Conservation (phyloP, 2,797 vertebrate species). For the Chelidonichthys spinosus region DNA sequence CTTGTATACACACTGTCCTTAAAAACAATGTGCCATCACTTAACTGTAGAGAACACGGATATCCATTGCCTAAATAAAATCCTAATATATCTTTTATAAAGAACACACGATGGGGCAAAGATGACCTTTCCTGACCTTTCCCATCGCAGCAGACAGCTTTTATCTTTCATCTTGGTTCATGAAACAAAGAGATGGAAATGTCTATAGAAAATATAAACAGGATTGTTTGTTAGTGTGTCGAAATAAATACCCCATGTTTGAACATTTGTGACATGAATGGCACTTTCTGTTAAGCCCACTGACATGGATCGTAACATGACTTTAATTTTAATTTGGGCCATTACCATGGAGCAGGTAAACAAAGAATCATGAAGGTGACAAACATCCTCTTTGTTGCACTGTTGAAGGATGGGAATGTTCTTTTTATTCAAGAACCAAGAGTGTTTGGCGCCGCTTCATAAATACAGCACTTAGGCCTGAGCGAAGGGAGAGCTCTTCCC, state of each 20-base stretch:
- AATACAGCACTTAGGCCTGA: constrained; percentile 59
- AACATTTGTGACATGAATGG: not conserved
- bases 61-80: constrained; percentile 54
- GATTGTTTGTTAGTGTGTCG: constrained; percentile 10
- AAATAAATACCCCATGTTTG: not conserved
- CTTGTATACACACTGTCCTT: constrained; percentile 15
- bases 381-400: constrained; percentile 73
- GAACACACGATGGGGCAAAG: not conserved
- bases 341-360: constrained; percentile 4
- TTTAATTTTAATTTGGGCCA: constrained; percentile 2
- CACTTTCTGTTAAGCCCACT: not conserved
- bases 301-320: not conserved
- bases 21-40: constrained; percentile 48
- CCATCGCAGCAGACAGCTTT: constrained; percentile 23
- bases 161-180: constrained; percentile 38
- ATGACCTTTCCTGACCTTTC: constrained; percentile 5
- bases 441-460: constrained; percentile 74
- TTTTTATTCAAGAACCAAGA: constrained; percentile 50
- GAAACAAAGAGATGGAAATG: constrained; percentile 37
- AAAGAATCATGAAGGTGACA: constrained; percentile 49
- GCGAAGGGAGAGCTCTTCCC: constrained; percentile 48
- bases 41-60: constrained; percentile 44
- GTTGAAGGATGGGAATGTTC: constrained; percentile 42
- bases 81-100: constrained; percentile 15
- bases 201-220: not conserved